Percentiles rank a stretch among this genome's conserved stretches.
These are phyloP conservation scores for Phoenicopterus ruber DNA, from an alignment of 2,113 vertebrate species.

Conservation along the genomic window DNA sequence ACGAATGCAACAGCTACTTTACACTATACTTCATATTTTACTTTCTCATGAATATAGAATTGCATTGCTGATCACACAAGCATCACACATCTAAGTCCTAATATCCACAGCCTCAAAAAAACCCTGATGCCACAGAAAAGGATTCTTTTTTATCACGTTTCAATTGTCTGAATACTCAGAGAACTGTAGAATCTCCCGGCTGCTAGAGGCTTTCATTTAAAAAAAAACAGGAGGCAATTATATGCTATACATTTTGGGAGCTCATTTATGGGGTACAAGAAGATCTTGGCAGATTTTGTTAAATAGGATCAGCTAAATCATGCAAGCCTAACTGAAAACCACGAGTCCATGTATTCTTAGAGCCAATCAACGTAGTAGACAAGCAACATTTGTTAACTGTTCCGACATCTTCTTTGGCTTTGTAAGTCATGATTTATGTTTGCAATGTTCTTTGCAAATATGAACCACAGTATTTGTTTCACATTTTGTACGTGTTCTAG, in stretches of 20 bases:
- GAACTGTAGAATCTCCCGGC: neutral
- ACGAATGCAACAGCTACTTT: slow-evolving; percentile 19
- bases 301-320: neutral
- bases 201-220: neutral
- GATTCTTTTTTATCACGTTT: neutral
- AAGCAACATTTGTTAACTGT: neutral
- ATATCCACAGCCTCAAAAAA: slow-evolving; percentile 1
- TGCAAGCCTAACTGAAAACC: neutral
- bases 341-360: neutral
- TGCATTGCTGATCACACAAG: neutral
- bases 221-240: neutral
- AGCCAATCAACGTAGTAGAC: neutral
- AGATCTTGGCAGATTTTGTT: slow-evolving; percentile 5
- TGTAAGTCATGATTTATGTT: neutral
- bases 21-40: neutral
- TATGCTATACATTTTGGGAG: neutral
- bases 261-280: neutral
- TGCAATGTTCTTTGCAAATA: neutral
- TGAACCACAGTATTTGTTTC: neutral
- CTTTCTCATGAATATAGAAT: neutral
- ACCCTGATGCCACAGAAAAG: neutral
- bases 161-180: slow-evolving; percentile 16
- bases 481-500: neutral
- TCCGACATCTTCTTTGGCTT: neutral
- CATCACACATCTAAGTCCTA: neutral